Conservation (phyloP, 2,113 vertebrate species). For the Thalassoma bifasciatum region DNA sequence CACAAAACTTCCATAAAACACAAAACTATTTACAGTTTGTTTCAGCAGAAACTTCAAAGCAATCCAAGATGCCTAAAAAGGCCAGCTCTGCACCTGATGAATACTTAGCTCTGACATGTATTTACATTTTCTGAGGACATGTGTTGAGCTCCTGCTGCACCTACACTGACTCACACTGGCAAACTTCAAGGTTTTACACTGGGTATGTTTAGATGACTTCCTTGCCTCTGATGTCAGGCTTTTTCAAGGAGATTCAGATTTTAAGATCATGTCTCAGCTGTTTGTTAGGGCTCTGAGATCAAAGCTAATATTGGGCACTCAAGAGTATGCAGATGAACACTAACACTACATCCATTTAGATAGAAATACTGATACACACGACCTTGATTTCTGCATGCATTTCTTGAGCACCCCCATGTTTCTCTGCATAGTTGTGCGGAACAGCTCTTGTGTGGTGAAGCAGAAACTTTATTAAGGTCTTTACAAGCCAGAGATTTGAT, state of each 20-base stretch:
- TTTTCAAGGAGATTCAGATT: neutral
- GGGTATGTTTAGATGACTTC: conserved; percentile 4
- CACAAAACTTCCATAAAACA: too few species aligned
- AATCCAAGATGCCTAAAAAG: too few species aligned
- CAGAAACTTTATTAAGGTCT: conserved; percentile 67
- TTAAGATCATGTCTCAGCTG: neutral
- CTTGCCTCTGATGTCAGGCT: neutral
- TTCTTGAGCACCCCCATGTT: neutral
- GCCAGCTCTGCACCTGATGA: too few species aligned
- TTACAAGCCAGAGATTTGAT: conserved; percentile 50
- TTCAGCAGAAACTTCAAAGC: too few species aligned
- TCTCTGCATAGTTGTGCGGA: conserved; percentile 13
- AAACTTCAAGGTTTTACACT: neutral
- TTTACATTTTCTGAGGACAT: conserved; percentile 13
- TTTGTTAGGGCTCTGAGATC: conserved; percentile 5
- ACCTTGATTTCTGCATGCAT: neutral
- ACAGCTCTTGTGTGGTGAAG: conserved; percentile 54
- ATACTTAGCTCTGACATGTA: neutral
- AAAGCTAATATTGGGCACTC: neutral
- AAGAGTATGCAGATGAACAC: neutral
- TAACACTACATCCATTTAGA: neutral
- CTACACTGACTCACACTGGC: neutral
- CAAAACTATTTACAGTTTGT: too few species aligned
- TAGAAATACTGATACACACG: neutral
- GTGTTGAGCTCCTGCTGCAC: conserved; percentile 2